These are phyloP conservation scores for Eretmocerus hayati DNA, from an alignment of 2,888 invertebrate species.

Conservation along the genomic window DNA sequence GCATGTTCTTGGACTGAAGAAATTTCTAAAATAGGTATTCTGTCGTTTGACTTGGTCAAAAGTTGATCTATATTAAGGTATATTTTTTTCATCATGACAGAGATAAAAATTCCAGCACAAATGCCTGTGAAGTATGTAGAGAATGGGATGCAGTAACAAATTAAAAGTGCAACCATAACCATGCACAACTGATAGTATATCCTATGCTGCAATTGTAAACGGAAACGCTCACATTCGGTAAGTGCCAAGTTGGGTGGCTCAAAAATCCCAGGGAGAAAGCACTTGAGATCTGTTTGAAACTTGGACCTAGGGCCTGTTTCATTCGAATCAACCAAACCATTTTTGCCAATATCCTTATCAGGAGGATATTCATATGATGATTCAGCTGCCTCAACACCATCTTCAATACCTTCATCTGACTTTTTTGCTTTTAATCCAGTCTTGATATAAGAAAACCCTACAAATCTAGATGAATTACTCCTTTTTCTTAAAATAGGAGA, in stretches of 20 bases:
- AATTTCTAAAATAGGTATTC: slow-evolving; percentile 51
- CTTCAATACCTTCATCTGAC: slow-evolving; percentile 39
- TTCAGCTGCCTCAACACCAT: slow-evolving; percentile 44
- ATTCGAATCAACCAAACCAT: neutral
- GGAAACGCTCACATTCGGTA: slow-evolving; percentile 23
- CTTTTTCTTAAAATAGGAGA: slow-evolving; percentile 24
- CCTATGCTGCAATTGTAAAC: slow-evolving; percentile 29
- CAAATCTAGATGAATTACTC: slow-evolving; percentile 38
- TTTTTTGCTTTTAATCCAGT: slow-evolving; percentile 41
- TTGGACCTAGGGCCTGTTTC: slow-evolving; percentile 7
- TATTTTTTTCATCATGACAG: slow-evolving; percentile 29
- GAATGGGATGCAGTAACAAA: slow-evolving; percentile 32
- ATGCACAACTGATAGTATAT: slow-evolving; percentile 28
- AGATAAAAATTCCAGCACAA: slow-evolving; percentile 34
- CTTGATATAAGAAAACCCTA: slow-evolving; percentile 45
- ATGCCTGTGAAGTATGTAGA: slow-evolving; percentile 36
- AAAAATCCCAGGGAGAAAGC: slow-evolving; percentile 12
- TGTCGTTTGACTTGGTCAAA: slow-evolving; percentile 26
- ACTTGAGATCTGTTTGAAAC: slow-evolving; percentile 13
- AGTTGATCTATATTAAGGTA: slow-evolving; percentile 26
- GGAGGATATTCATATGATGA: slow-evolving; percentile 37
- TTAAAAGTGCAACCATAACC: slow-evolving; percentile 26
- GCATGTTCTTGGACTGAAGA: slow-evolving; percentile 58
- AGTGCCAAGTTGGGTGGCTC: slow-evolving; percentile 6
- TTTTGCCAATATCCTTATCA: slow-evolving; percentile 7